Base-by-base conservation (phyloP, 2,113 vertebrate species). In the Morone saxatilis region DNA sequence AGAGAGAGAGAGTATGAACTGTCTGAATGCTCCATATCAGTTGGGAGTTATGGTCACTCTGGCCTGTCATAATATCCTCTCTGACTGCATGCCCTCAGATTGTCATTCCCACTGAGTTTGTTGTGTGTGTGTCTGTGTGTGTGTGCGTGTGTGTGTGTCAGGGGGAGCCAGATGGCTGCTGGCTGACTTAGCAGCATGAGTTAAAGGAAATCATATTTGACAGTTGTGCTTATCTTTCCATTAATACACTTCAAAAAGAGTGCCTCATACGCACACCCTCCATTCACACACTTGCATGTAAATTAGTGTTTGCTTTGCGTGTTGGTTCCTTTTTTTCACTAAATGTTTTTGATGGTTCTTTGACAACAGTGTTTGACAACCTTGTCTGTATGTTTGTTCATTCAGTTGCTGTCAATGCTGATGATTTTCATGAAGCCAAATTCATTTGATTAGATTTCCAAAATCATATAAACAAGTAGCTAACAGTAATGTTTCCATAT, bases 151-250 rank as follows among this genome's bases (percentile, higher is more conserved):
- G 53, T 81, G 53, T 47, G 14, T 79, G 47, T 74, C 20, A 40
- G 7, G 16, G 82, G 41, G 65, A 65, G 70, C 80, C 89, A 91
- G 84, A 92, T 92, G 87, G 90, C 87, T 89, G 78, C 73, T 45
- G 76, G 81, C 88, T 85, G 83, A 88, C 67, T 68, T 78, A 71
- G 62, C 71, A 89, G 71, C 63, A 75, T 76, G 62, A 88, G 88
- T 86, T 78, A 89, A 83, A 89, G 40, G 54, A 79, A 87, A 86
- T 86, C 56, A 82, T 81, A 85, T 76, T 78, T 81, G 75, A 87
- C 82, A 86, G 82, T 87, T 87, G 51, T 82, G 78, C 82, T 90
- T 82, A 88, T 87, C 78, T 73, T 76, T 74, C 88, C 77, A 78
- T 83, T 90, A 89, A 88, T 81, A 74, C 78, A 78, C 19, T 78